Percentiles rank a stretch among this genome's conserved stretches.
These are phyloP conservation scores for Petromus typicus DNA, from an alignment of 2,113 vertebrate genomes.

Conservation along the genomic window DNA sequence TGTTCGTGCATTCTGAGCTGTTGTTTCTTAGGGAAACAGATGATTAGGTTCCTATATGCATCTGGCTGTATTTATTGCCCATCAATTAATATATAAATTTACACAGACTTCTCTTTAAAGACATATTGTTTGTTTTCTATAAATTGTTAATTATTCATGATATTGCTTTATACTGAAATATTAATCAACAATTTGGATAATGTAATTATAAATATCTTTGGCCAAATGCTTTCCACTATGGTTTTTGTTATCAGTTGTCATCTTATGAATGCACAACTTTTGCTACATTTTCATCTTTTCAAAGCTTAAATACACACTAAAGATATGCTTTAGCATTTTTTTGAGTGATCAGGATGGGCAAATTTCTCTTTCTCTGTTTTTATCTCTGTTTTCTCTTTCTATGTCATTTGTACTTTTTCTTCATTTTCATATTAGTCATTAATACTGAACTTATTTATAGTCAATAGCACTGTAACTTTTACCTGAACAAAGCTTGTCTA, in stretches of 20 bases:
- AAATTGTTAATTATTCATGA: neutral
- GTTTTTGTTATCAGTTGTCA: neutral
- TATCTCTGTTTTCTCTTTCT: neutral
- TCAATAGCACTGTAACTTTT: neutral
- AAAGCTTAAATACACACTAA: neutral
- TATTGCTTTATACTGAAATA: conserved; percentile 3
- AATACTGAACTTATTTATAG: neutral
- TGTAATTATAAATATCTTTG: neutral
- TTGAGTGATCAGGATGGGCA: neutral
- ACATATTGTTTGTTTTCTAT: neutral
- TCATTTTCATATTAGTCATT: neutral
- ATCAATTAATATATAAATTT: conserved; percentile 1
- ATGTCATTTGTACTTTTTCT: neutral
- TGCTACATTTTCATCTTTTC: neutral
- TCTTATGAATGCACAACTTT: neutral
- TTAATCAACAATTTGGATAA: conserved; percentile 12
- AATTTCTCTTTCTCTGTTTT: neutral
- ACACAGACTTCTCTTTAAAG: conserved; percentile 23
- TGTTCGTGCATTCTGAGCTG: neutral
- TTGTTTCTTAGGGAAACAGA: neutral
- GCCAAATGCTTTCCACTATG: neutral
- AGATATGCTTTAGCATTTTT: neutral
- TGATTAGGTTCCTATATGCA: neutral
- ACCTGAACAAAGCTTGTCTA: neutral
- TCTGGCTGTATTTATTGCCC: neutral